Evolutionary conservation across 2,888 invertebrate genomes (phyloP).

Genomic region (Cactoblastis cactorum): DNA sequence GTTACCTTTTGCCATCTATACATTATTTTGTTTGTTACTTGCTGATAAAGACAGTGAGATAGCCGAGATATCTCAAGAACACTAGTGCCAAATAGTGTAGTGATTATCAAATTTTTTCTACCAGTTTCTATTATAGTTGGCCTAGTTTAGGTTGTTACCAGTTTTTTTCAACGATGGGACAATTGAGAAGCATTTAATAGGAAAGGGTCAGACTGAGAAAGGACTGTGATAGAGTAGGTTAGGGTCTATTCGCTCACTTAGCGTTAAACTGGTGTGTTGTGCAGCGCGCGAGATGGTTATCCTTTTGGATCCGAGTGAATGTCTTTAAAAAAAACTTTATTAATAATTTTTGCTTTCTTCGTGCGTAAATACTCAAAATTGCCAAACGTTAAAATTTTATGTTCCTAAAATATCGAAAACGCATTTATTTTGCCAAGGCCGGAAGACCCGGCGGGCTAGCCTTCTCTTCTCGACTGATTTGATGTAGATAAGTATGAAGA

Average conservation of each 20-base stretch:
- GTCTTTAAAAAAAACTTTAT: conserved; percentile 37
- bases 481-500: conserved; percentile 50
- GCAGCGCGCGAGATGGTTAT: conserved; percentile 35
- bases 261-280: conserved; percentile 59
- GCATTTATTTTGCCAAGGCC: conserved; percentile 36
- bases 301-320: conserved; percentile 52
- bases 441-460: conserved; percentile 27
- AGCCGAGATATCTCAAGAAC: conserved; percentile 48
- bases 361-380: conserved; percentile 39
- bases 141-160: conserved; percentile 76
- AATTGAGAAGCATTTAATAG: conserved; percentile 72
- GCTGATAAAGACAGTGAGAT: conserved; percentile 28
- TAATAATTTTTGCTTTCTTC: conserved; percentile 29
- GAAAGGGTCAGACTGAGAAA: conserved; percentile 78
- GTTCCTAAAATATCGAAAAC: conserved; percentile 49
- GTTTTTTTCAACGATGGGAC: conserved; percentile 66
- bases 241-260: conserved; percentile 73
- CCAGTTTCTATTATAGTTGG: conserved; percentile 65
- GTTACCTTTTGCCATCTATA: conserved; percentile 75
- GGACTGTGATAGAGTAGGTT: conserved; percentile 79
- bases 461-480: conserved; percentile 64
- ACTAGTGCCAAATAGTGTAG: conserved; percentile 75
- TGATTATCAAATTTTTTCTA: conserved; percentile 56
- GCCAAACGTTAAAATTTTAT: conserved; percentile 38
- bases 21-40: conserved; percentile 48